Evolutionary conservation across 2,797 vertebrate genomes (phyloP).

Genomic region (Enteromius unitaeniatus): DNA sequence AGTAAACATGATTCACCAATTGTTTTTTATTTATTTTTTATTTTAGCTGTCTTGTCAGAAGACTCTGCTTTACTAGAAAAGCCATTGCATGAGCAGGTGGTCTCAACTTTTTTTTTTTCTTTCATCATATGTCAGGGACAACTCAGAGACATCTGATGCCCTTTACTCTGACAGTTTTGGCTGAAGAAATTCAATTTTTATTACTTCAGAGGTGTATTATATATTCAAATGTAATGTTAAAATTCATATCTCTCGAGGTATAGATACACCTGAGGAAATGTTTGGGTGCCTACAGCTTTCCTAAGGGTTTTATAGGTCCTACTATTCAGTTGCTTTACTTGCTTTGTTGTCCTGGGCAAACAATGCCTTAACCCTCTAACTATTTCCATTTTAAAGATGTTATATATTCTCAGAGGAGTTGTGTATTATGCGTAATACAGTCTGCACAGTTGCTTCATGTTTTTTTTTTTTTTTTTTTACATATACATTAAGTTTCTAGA

Average conservation of each 20-base stretch:
- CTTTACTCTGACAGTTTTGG: slow-evolving; percentile 51
- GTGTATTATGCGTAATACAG: neutral
- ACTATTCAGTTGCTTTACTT: neutral
- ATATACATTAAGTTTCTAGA: slow-evolving; percentile 2
- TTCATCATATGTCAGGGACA: neutral
- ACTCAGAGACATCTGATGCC: slow-evolving; percentile 31
- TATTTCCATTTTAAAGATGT: slow-evolving; percentile 21
- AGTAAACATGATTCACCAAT: neutral
- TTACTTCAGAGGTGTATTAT: slow-evolving; percentile 67
- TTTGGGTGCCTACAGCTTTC: slow-evolving; percentile 26
- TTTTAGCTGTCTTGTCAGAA: neutral
- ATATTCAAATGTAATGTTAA: slow-evolving; percentile 68
- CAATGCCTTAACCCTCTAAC: neutral
- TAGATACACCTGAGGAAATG: slow-evolving; percentile 27
- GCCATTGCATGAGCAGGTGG: neutral
- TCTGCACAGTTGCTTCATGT: neutral
- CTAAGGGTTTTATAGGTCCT: neutral
- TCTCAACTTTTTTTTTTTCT: neutral
- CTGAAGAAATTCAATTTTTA: slow-evolving; percentile 57
- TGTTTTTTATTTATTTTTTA: neutral
- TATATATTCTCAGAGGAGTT: neutral
- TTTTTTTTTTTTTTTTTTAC: neutral
- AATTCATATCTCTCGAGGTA: slow-evolving; percentile 49
- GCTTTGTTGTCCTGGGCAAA: neutral
- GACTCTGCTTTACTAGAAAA: neutral